A percentile compares a stretch with the other conserved stretches of the same genome.
These are phyloP conservation scores for Eupithecia tripunctaria DNA, from an alignment of 2,888 invertebrate genomes.

Conservation along the genomic window DNA sequence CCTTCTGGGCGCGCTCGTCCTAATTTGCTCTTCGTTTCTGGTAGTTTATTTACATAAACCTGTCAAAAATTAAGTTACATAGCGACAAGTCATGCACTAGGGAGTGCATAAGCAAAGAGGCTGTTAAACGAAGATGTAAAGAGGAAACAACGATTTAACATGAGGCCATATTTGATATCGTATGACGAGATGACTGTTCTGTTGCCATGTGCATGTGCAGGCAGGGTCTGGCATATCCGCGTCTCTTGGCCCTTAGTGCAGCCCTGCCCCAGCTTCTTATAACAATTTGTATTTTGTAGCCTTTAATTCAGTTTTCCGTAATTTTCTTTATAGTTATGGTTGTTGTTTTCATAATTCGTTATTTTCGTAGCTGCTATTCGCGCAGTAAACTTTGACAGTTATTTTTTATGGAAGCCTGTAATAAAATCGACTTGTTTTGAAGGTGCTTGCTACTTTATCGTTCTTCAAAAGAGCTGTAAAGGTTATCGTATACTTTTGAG, in stretches of 20 bases:
- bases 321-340: conserved; percentile 52
- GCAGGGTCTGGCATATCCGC: background rate
- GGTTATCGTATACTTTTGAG: conserved; percentile 3
- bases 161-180: background rate
- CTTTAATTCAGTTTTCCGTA: conserved; percentile 40
- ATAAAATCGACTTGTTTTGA: conserved; percentile 34
- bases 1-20: too few species aligned
- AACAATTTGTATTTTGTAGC: conserved; percentile 44
- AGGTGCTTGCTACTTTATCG: conserved; percentile 24
- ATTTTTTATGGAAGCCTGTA: conserved; percentile 34
- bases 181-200: background rate
- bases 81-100: too few species aligned
- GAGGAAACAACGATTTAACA: background rate
- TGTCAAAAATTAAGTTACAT: background rate
- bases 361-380: conserved; percentile 21
- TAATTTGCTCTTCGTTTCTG: too few species aligned
- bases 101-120: too few species aligned
- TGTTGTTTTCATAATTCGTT: conserved; percentile 43
- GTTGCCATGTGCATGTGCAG: background rate
- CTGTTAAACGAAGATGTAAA: background rate
- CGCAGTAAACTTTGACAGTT: conserved; percentile 33
- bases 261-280: conserved; percentile 32
- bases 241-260: background rate
- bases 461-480: conserved; percentile 15
- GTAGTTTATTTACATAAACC: too few species aligned